Base-by-base conservation (phyloP, 2,113 vertebrate genomes). In the Charina bottae region DNA sequence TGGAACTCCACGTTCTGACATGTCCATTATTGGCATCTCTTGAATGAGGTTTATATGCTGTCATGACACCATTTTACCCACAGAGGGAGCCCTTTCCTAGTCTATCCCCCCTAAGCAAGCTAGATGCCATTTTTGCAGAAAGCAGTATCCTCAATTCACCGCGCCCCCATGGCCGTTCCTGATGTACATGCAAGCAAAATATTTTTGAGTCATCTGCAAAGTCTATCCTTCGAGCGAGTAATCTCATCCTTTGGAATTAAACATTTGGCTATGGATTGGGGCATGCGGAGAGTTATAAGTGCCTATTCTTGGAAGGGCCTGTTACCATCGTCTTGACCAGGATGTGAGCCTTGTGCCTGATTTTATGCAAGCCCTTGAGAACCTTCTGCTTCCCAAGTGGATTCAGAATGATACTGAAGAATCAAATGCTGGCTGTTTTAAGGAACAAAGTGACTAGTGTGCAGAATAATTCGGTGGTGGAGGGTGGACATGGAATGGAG, bases 31-130 rank as follows among this genome's bases (percentile, higher is more conserved):
- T 37, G 17, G 19, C 96, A 93, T 92, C 94, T 88, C 88, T 62
- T 26, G 92, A 92, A 23, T 42, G 26, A 24, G 87, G 72, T 62
- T 68, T 1, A 6, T 89, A 72, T 28, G 0, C 49, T 94, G 96
- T 85, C 6, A 56, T 95, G 95, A 93, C 53, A 93, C 95, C 24
- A 90, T 7, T 86, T 54, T 93, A 88, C 96, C 97, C 0, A 91
- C 93, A 90, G 96, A 94, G 96, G 96, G 96, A 95, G 96, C 0
- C 24, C 1, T 89, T 84, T 89, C 0, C 92, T 62, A 13, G 68
- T 17, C 86, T 10, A 93, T 93, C 90, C 89, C 56, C 59, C 6
- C 7, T 37, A 59, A 5, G 26, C 21, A 6, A 6, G 64, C 33
- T 23, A 5, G 6, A 49, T 17, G 37, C 13, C 19, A 6, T 55